A percentile compares a stretch with the other conserved stretches of the same genome.
phyloP scores from a whole-genome alignment of 2,888 invertebrate genomes.

The Microctonus hyperodae region DNA sequence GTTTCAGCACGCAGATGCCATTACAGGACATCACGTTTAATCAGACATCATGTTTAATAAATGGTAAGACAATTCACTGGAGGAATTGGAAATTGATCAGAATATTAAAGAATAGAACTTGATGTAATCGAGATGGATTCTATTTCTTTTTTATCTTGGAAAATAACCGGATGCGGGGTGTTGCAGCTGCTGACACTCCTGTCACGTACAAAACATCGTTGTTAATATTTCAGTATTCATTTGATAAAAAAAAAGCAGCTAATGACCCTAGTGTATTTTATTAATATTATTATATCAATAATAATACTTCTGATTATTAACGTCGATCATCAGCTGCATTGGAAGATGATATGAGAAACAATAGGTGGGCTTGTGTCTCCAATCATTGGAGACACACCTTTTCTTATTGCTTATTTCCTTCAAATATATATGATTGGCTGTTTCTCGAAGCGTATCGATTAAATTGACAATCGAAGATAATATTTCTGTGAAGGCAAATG shows the following conservation, averaged over 20 bases:
- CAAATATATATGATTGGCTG: conserved; percentile 40
- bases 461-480: neutral
- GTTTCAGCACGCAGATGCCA: conserved; percentile 54
- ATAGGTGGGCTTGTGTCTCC: conserved; percentile 14
- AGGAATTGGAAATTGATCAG: too few species aligned
- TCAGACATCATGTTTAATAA: conserved; percentile 46
- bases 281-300: neutral
- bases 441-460: conserved; percentile 28
- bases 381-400: neutral
- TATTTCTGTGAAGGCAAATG: neutral
- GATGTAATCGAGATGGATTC: neutral
- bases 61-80: conserved; percentile 49
- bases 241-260: neutral
- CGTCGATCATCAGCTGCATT: conserved; percentile 4
- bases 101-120: neutral
- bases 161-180: conserved; percentile 8
- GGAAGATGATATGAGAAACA: conserved; percentile 3
- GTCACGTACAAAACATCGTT: neutral
- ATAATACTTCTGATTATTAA: neutral
- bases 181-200: neutral
- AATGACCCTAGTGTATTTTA: neutral
- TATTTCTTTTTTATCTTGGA: neutral
- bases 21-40: conserved; percentile 55
- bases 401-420: conserved; percentile 46
- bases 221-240: neutral